These are phyloP conservation scores for Julus scandinavius DNA, from an alignment of 2,888 invertebrate species.

Conservation along the genomic window DNA sequence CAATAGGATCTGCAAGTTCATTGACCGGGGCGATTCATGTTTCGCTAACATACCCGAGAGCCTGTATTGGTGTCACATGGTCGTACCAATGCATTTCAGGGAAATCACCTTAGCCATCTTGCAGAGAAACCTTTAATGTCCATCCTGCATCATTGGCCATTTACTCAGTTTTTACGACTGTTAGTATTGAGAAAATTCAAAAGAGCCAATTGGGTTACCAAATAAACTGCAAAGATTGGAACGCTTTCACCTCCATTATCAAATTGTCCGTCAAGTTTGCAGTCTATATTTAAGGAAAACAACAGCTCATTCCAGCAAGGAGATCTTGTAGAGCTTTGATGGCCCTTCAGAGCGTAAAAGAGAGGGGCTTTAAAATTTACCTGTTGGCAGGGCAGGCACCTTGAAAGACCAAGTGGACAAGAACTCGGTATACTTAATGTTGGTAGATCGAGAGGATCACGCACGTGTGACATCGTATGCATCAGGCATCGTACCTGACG, in stretches of 20 bases:
- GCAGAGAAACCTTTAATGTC: background rate
- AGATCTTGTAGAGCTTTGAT: too few species aligned
- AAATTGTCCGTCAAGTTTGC: background rate
- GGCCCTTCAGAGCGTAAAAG: background rate
- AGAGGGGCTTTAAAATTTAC: background rate
- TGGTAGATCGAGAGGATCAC: background rate
- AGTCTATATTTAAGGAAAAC: background rate
- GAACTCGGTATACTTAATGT: background rate
- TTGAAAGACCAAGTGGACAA: slow-evolving; percentile 33
- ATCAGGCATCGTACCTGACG: slow-evolving; percentile 2
- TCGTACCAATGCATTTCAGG: background rate
- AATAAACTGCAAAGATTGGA: background rate
- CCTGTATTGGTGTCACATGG: background rate
- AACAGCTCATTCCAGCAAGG: background rate
- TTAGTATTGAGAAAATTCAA: background rate
- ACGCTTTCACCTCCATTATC: background rate
- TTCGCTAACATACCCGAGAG: background rate
- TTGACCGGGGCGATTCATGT: background rate
- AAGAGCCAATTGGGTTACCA: background rate
- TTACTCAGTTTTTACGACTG: background rate
- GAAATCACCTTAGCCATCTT: background rate
- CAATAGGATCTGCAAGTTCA: slow-evolving; percentile 37
- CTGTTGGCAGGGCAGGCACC: slow-evolving; percentile 17
- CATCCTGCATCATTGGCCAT: background rate
- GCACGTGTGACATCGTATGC: background rate